Percentiles rank a stretch among this genome's conserved stretches.
Conservation (phyloP, 1,140 invertebrate genomes). For the Tetramorium alpestre region DNA sequence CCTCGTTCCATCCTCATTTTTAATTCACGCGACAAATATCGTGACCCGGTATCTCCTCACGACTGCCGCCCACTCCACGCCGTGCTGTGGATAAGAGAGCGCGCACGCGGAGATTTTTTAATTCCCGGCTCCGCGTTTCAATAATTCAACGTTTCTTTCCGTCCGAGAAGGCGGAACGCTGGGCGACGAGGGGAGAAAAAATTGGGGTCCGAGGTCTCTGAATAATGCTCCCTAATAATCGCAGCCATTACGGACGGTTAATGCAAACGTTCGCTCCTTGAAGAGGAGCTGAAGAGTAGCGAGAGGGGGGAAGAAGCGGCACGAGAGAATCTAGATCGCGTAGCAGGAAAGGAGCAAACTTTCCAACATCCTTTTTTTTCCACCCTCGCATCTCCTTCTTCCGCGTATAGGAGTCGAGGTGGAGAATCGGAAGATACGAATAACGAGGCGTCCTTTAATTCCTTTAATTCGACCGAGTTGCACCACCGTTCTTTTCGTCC, state of each 20-base stretch:
- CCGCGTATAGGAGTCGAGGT: constrained; percentile 53
- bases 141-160: constrained; percentile 82
- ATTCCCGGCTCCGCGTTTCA: constrained; percentile 80
- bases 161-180: not conserved
- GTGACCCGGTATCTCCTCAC: constrained; percentile 67
- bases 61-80: constrained; percentile 45
- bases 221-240: constrained; percentile 84
- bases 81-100: constrained; percentile 16
- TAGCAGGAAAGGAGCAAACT: constrained; percentile 74
- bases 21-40: constrained; percentile 84
- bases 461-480: constrained; percentile 82
- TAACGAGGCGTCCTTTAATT: constrained; percentile 84
- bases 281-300: constrained; percentile 39
- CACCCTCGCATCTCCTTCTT: not conserved
- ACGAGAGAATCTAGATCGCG: constrained; percentile 51
- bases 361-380: constrained; percentile 50
- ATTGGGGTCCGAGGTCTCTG: constrained; percentile 73
- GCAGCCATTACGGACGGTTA: constrained; percentile 79
- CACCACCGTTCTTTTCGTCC: constrained; percentile 69
- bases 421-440: constrained; percentile 76
- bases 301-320: not conserved
- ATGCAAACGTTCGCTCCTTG: constrained; percentile 68
- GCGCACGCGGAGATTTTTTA: constrained; percentile 81
- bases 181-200: constrained; percentile 66
- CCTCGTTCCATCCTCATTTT: constrained; percentile 83